These are phyloP conservation scores for Gobionotothen gibberifrons DNA, from an alignment of 2,797 vertebrate genomes.

Conservation along the genomic window DNA sequence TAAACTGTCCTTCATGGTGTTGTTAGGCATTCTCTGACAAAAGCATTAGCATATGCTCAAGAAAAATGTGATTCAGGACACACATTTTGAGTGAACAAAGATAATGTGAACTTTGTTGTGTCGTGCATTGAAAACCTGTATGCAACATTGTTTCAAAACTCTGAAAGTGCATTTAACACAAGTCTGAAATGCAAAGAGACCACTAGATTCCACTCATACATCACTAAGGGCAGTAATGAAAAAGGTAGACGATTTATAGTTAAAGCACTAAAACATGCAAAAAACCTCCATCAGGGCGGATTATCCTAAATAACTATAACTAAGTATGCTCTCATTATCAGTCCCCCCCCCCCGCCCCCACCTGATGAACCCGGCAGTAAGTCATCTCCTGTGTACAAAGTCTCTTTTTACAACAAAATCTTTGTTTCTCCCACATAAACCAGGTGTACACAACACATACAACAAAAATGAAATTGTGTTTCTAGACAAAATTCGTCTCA, in stretches of 20 bases:
- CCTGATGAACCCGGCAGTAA: slow-evolving; percentile 23
- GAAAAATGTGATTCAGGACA: slow-evolving; percentile 15
- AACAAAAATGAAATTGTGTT: slow-evolving; percentile 59
- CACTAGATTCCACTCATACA: slow-evolving; percentile 21
- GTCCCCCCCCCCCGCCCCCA: not conserved
- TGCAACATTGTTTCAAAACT: slow-evolving; percentile 4
- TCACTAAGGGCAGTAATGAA: slow-evolving; percentile 17
- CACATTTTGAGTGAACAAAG: slow-evolving; percentile 1
- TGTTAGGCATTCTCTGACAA: not conserved
- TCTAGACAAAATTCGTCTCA: slow-evolving; percentile 65
- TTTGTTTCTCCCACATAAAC: slow-evolving; percentile 50
- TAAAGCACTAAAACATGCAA: slow-evolving; percentile 56
- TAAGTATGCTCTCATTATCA: slow-evolving; percentile 22
- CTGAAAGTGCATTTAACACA: slow-evolving; percentile 15
- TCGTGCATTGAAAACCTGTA: not conserved
- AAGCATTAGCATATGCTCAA: not conserved
- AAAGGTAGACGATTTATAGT: slow-evolving; percentile 25
- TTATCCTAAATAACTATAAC: slow-evolving; percentile 9
- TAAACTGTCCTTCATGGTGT: not conserved
- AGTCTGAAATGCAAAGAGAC: slow-evolving; percentile 39
- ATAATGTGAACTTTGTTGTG: not conserved
- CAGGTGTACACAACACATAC: slow-evolving; percentile 66
- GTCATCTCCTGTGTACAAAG: slow-evolving; percentile 42
- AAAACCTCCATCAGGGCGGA: slow-evolving; percentile 35
- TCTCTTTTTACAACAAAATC: slow-evolving; percentile 59